Percentiles rank a stretch among this genome's conserved stretches.
Conservation (phyloP, 1,140 invertebrate species). For the Acromyrmex echinatior region DNA sequence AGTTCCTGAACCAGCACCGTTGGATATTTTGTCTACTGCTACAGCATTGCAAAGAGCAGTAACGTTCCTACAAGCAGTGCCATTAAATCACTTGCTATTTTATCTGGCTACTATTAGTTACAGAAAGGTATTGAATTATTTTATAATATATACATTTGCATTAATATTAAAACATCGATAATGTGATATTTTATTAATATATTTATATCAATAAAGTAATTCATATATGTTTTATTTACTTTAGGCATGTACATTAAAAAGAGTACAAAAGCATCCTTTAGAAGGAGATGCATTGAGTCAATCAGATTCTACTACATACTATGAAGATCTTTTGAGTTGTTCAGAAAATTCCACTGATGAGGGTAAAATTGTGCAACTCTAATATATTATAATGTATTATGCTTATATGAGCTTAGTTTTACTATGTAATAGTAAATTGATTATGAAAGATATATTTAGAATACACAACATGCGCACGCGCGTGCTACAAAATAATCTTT, state of each 20-base stretch:
- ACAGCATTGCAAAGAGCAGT: constrained; percentile 90
- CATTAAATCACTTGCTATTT: constrained; percentile 93
- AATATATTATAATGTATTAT: constrained; percentile 1
- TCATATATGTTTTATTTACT: constrained; percentile 31
- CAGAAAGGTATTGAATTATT: constrained; percentile 89
- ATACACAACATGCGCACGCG: not conserved
- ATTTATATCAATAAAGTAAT: no score
- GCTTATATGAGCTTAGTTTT: constrained; percentile 10
- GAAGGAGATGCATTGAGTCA: constrained; percentile 93
- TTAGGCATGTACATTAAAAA: constrained; percentile 92
- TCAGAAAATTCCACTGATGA: constrained; percentile 96
- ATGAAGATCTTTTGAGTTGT: constrained; percentile 96
- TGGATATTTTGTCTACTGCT: constrained; percentile 88
- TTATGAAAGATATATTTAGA: not conserved
- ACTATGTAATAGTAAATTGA: constrained; percentile 10
- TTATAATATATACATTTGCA: not conserved
- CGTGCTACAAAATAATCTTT: not conserved
- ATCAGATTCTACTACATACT: constrained; percentile 97
- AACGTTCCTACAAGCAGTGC: constrained; percentile 89
- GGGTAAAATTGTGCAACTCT: constrained; percentile 86
- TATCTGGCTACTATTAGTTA: constrained; percentile 95
- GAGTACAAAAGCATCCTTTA: constrained; percentile 92
- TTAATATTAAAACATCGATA: not conserved
- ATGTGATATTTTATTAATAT: constrained; percentile 5
- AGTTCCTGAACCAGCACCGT: constrained; percentile 86